Evolutionary conservation across 2,888 invertebrate genomes (phyloP), one percentile per base, ranked within the genome.

Genomic region (Drosophila birchii): DNA sequence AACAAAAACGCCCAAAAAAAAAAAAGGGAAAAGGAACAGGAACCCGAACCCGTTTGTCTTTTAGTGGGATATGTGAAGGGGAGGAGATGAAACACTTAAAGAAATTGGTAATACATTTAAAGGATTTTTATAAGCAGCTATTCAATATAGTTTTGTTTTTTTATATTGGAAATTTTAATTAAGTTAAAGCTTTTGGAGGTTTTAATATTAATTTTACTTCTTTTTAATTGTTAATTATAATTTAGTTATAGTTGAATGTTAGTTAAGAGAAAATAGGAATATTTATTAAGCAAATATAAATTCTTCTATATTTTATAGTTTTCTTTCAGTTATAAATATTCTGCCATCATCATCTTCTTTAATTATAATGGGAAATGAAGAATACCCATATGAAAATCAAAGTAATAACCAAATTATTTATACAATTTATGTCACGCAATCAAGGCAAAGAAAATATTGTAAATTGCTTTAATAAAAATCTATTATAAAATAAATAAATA

Each of bases 1-100:
- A 66, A 72, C 73, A 66, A 55, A 53, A 76, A 71, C 53, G 62
- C 59, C 43, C 32, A 58, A 67, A 57, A 61, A 64, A 34, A 54
- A 36, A 67, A 41, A 44, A 44, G 32, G 20, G 6, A 64, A 29
- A 67, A 34, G n/a, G 34, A 57, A 49, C 20, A 29, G 43, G 23
- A 67, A 56, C 57, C 67, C 36, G 8, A 69, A 69, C 68, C 47
- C 68, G 49, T 58, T 58, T 58, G 51, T 38, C 68, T 58, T 58
- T 58, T 43, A 34, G 41, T n/a, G 14, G 43, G 23, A n/a, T n/a
- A 14, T 49, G 23, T 8, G 36, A 34, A 18, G 32, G 4, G 47
- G 39, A n/a, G n/a, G 36, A 41, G 8, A 20, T 5, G 63, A n/a
- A 2, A 54, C 61, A 61, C 57, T 34, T 0, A 12, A 12, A 61